phyloP scores from a whole-genome alignment of 2,888 invertebrate genomes.

The Spisula solida region DNA sequence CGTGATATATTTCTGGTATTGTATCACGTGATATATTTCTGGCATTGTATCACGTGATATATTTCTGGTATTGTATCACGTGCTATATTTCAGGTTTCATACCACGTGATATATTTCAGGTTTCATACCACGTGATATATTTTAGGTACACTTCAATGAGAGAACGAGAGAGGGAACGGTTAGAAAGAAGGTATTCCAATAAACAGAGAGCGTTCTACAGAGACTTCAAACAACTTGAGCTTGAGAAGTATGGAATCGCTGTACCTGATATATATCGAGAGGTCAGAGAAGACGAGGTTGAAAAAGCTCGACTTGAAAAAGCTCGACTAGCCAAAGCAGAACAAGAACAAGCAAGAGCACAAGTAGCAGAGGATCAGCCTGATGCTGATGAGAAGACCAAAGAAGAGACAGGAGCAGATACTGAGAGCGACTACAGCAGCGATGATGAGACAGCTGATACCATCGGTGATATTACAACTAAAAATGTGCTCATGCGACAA shows the following conservation, averaged over 20 bases:
- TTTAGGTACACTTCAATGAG: constrained; percentile 57
- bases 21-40: too few species aligned
- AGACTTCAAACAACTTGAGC: constrained; percentile 37
- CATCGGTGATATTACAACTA: neutral
- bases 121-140: neutral
- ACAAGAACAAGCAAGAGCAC: neutral
- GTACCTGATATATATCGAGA: neutral
- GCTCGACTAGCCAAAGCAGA: neutral
- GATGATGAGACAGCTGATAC: neutral
- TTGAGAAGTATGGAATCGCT: constrained; percentile 8
- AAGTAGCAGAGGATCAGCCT: neutral
- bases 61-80: too few species aligned
- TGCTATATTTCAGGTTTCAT: too few species aligned
- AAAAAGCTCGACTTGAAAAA: neutral
- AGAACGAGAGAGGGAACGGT: constrained; percentile 54
- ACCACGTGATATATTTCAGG: too few species aligned
- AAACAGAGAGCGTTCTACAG: constrained; percentile 53
- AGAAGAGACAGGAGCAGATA: neutral
- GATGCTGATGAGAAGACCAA: neutral
- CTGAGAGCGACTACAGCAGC: neutral
- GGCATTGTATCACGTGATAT: too few species aligned
- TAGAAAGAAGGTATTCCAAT: constrained; percentile 58
- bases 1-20: too few species aligned
- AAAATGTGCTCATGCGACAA: constrained; percentile 5
- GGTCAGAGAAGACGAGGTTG: neutral